Evolutionary conservation across 2,797 vertebrate species (phyloP).

Genomic region (Myotis daubentonii): DNA sequence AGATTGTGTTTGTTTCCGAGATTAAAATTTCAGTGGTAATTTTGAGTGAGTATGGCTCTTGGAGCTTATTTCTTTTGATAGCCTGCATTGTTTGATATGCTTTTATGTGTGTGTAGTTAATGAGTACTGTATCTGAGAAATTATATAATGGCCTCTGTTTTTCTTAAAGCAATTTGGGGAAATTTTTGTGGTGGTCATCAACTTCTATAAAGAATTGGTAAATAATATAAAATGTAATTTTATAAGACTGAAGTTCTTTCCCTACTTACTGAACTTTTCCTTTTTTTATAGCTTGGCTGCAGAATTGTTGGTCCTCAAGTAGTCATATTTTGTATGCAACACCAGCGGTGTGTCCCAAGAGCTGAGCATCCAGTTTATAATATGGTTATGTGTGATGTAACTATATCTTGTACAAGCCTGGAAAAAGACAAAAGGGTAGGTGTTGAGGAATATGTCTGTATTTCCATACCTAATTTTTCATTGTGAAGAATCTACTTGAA

Average conservation of each 20-base stretch:
- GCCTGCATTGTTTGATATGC: neutral
- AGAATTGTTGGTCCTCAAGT: constrained; percentile 96
- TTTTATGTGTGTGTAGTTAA: constrained; percentile 27
- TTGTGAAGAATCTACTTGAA: neutral
- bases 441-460: neutral
- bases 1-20: constrained; percentile 23
- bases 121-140: neutral
- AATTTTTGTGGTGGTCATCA: constrained; percentile 1
- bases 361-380: constrained; percentile 94
- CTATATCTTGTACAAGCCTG: constrained; percentile 94
- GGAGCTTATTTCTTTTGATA: constrained; percentile 40
- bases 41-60: neutral
- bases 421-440: constrained; percentile 93
- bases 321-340: constrained; percentile 94
- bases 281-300: constrained; percentile 90
- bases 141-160: neutral
- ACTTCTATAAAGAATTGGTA: constrained; percentile 22
- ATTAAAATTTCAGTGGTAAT: constrained; percentile 35
- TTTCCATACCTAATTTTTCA: neutral
- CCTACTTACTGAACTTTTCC: neutral
- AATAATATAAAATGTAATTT: constrained; percentile 46
- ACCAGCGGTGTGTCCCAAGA: constrained; percentile 94
- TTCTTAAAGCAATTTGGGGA: neutral
- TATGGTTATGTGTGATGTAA: constrained; percentile 96
- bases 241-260: constrained; percentile 8